Base-by-base conservation (phyloP, 1,140 invertebrate species). In the Probaryconus sp. region DNA sequence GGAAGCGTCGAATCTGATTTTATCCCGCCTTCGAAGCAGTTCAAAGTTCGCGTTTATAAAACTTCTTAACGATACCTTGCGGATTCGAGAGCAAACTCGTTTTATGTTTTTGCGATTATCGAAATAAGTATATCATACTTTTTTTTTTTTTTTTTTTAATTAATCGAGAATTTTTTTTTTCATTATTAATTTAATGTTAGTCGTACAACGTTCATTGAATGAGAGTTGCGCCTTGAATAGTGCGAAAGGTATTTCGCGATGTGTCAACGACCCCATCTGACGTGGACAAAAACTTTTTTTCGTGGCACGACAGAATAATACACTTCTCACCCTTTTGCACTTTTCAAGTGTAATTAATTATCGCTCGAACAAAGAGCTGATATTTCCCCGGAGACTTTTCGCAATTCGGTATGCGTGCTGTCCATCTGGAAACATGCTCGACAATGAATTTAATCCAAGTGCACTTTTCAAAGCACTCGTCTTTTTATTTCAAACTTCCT, bases 41-140 rank as follows among this genome's bases (percentile, higher is more conserved):
- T 65, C 63, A 67, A 50, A 56, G 63, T 56, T 67, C 51, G 43
- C 7, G 14, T n/a, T n/a, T n/a, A n/a, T n/a, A n/a, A n/a, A n/a
- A n/a, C n/a, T n/a, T n/a, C n/a, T n/a, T n/a, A n/a, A n/a, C n/a
- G n/a, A n/a, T n/a, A n/a, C n/a, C 13, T 45, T 45, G 26, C 14
- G 20, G 10, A 30, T 40, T n/a, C 21, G 42, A 28, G 48, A 16
- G 24, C n/a, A n/a, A n/a, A n/a, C 21, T 43, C 6, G 11, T 0
- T 58, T 58, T 40, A n/a, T n/a, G n/a, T n/a, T n/a, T n/a, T n/a
- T n/a, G n/a, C n/a, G n/a, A n/a, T n/a, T n/a, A n/a, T n/a, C n/a
- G n/a, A n/a, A n/a, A n/a, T n/a, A n/a, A n/a, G n/a, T n/a, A n/a
- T n/a, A n/a, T n/a, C n/a, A n/a, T n/a, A n/a, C n/a, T n/a, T n/a